Conservation (phyloP, 1,140 invertebrate species). For the Lordiphosa mommai region DNA sequence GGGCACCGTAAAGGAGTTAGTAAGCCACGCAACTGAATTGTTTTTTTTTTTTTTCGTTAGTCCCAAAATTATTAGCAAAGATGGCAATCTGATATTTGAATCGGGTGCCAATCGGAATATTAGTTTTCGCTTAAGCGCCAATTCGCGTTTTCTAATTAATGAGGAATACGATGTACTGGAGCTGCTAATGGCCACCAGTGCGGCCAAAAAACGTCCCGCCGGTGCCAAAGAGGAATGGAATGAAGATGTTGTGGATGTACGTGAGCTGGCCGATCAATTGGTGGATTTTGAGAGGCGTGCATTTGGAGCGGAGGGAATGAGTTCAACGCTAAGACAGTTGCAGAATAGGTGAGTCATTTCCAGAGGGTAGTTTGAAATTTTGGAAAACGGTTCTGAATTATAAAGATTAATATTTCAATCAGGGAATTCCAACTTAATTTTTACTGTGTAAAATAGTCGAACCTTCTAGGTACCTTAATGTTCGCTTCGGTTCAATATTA, state of each 20-base stretch:
- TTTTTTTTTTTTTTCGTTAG: constrained; percentile 66
- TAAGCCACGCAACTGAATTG: background rate
- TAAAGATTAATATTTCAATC: too few relatives aligned
- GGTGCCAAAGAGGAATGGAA: constrained; percentile 47
- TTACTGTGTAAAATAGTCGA: too few relatives aligned
- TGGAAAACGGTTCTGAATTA: background rate
- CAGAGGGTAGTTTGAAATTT: too few relatives aligned
- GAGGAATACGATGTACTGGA: constrained; percentile 82
- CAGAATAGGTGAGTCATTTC: constrained; percentile 49
- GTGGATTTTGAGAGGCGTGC: constrained; percentile 16
- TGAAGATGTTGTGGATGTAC: constrained; percentile 29
- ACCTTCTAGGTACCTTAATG: too few relatives aligned
- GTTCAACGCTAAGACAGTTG: constrained; percentile 15
- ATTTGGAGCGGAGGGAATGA: constrained; percentile 42
- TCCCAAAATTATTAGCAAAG: constrained; percentile 83
- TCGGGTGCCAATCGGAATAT: constrained; percentile 84
- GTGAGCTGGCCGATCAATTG: constrained; percentile 37
- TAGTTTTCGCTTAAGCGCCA: constrained; percentile 83
- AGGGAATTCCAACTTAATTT: too few relatives aligned
- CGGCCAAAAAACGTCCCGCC: constrained; percentile 35
- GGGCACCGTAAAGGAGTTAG: too few relatives aligned
- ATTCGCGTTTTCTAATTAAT: constrained; percentile 83
- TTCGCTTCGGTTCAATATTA: too few relatives aligned
- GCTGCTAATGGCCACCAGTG: constrained; percentile 35
- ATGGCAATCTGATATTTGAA: constrained; percentile 85